Percentiles rank a stretch among this genome's conserved stretches.
phyloP scores from a whole-genome alignment of 2,888 invertebrate genomes.

The Boloria euphrosyne region DNA sequence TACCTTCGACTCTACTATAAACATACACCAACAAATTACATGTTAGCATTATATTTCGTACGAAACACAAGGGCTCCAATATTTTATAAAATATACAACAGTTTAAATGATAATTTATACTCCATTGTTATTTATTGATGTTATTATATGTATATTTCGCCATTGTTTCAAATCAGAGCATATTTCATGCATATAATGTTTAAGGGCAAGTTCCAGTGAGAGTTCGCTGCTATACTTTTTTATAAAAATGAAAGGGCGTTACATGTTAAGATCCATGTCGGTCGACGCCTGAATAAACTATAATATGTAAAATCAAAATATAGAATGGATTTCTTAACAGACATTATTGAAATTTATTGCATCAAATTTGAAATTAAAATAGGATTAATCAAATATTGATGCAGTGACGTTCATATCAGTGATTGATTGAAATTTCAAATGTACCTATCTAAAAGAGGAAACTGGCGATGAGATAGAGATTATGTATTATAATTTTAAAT shows the following conservation, averaged over 20 bases:
- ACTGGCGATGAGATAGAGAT: not conserved
- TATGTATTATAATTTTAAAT: no score
- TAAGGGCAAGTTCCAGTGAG: slow-evolving; percentile 58
- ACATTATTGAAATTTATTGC: slow-evolving; percentile 56
- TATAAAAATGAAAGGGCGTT: slow-evolving; percentile 8
- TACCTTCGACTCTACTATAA: slow-evolving; percentile 42
- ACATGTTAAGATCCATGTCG: slow-evolving; percentile 18
- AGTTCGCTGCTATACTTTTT: slow-evolving; percentile 36
- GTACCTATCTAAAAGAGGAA: slow-evolving; percentile 24
- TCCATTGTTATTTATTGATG: slow-evolving; percentile 83
- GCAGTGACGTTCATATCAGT: slow-evolving; percentile 48
- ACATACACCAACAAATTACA: slow-evolving; percentile 62
- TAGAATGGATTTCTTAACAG: slow-evolving; percentile 43
- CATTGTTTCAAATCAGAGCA: slow-evolving; percentile 83
- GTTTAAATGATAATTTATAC: slow-evolving; percentile 83
- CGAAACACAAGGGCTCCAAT: slow-evolving; percentile 75
- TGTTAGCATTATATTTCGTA: slow-evolving; percentile 55
- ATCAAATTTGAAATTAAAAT: slow-evolving; percentile 59
- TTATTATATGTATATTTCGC: slow-evolving; percentile 83
- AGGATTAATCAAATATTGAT: slow-evolving; percentile 49
- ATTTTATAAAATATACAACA: slow-evolving; percentile 82
- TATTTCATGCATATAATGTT: slow-evolving; percentile 82
- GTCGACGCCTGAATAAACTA: slow-evolving; percentile 30
- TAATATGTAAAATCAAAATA: slow-evolving; percentile 24
- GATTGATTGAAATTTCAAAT: slow-evolving; percentile 53